A percentile compares a stretch with the other conserved stretches of the same genome.
These are phyloP conservation scores for Hetaerina titia DNA, from an alignment of 2,888 invertebrate species.

Conservation along the genomic window DNA sequence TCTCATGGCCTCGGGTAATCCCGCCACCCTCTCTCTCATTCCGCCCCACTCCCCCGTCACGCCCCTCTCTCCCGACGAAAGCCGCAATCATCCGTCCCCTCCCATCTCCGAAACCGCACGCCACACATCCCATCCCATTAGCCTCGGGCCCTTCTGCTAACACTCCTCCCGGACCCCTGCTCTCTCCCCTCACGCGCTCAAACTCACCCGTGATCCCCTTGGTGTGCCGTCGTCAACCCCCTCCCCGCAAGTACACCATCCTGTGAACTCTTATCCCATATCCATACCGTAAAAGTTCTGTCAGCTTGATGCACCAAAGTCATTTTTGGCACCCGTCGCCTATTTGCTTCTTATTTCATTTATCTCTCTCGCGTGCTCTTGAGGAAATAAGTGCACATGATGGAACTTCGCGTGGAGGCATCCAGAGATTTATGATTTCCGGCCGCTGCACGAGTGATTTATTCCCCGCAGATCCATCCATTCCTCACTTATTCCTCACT, in stretches of 20 bases:
- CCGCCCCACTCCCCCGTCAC: background rate
- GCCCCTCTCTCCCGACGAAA: background rate
- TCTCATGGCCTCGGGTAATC: conserved; percentile 13
- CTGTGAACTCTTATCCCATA: too few relatives aligned
- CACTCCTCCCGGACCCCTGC: background rate
- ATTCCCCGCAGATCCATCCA: background rate
- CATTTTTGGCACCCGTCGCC: background rate
- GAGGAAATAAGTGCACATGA: too few relatives aligned
- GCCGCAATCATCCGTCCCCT: background rate
- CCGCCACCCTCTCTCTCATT: background rate
- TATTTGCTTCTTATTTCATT: background rate
- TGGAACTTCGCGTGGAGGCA: too few relatives aligned
- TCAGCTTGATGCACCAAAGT: too few relatives aligned
- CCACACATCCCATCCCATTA: conserved; percentile 25
- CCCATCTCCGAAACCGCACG: background rate
- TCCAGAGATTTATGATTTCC: background rate
- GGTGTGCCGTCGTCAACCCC: too few relatives aligned
- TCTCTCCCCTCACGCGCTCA: background rate
- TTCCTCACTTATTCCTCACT: background rate
- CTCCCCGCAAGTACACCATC: too few relatives aligned
- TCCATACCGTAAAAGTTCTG: too few relatives aligned
- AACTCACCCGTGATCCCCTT: background rate
- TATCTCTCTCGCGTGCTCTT: too few relatives aligned
- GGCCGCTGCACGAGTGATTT: background rate
- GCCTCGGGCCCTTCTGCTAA: conserved; percentile 12